A percentile compares a stretch with the other conserved stretches of the same genome.
phyloP scores from a whole-genome alignment of 2,797 vertebrate species.

The Syncerus caffer region DNA sequence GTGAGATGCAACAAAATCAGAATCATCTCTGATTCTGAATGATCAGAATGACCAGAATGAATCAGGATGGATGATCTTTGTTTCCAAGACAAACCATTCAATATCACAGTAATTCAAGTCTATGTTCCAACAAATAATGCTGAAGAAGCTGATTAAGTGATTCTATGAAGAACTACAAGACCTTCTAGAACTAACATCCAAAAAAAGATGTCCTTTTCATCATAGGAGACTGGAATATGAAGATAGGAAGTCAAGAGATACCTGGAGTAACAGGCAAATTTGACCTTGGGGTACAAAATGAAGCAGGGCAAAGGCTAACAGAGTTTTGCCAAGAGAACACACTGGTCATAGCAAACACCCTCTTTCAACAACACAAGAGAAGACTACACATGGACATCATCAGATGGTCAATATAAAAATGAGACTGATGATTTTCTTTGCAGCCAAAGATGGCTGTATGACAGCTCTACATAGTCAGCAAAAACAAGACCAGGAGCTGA shows the following conservation, averaged over 20 bases:
- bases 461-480: neutral
- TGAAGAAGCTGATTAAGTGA: rapidly evolving
- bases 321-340: neutral
- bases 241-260: neutral
- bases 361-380: neutral
- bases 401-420: neutral
- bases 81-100: neutral
- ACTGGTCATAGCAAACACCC: neutral
- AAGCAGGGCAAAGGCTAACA: neutral
- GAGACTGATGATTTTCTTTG: neutral
- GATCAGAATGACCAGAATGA: neutral
- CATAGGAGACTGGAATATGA: neutral
- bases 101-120: neutral
- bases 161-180: neutral
- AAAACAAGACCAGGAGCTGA: neutral
- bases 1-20: neutral
- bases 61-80: neutral
- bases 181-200: neutral
- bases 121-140: neutral
- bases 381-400: neutral
- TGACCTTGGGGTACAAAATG: neutral
- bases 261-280: neutral
- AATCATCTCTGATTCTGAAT: neutral
- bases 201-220: neutral
- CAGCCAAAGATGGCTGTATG: neutral